A percentile compares a stretch with the other conserved stretches of the same genome.
Evolutionary conservation across 2,113 vertebrate species (phyloP).

Genomic region (Andinoacara biseriatus): DNA sequence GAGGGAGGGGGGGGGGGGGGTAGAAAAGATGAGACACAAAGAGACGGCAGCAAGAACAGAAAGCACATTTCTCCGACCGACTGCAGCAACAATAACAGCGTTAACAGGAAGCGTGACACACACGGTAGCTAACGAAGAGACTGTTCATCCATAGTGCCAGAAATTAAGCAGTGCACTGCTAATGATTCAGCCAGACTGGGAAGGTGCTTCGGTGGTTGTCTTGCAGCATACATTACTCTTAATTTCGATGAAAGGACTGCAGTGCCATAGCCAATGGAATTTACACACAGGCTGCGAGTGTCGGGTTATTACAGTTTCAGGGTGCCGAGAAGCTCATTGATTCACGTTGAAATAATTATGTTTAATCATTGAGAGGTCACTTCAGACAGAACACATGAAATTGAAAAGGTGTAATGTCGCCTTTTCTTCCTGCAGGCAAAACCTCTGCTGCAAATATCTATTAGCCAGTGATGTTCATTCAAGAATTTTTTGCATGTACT

Average conservation of each 20-base stretch:
- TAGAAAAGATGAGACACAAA: slow-evolving; percentile 8
- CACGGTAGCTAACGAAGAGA: slow-evolving; percentile 42
- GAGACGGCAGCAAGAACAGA: slow-evolving; percentile 38
- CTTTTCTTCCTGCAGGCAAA: slow-evolving; percentile 37
- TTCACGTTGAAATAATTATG: slow-evolving; percentile 60
- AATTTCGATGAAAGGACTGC: slow-evolving; percentile 55
- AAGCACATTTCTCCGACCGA: slow-evolving; percentile 66
- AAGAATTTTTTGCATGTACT: slow-evolving; percentile 63
- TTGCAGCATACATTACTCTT: slow-evolving; percentile 57
- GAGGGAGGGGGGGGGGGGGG: not conserved
- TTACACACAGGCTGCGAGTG: slow-evolving; percentile 42
- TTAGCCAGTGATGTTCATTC: slow-evolving; percentile 51
- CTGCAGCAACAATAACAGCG: slow-evolving; percentile 46
- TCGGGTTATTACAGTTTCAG: slow-evolving; percentile 53
- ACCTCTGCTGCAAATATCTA: slow-evolving; percentile 45
- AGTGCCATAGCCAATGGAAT: slow-evolving; percentile 53
- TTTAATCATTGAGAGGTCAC: slow-evolving; percentile 51
- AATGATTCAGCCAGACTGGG: slow-evolving; percentile 35
- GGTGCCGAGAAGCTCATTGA: slow-evolving; percentile 59
- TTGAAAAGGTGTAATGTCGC: slow-evolving; percentile 35
- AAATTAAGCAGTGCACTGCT: slow-evolving; percentile 40
- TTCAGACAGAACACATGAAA: slow-evolving; percentile 52
- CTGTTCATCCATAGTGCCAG: slow-evolving; percentile 54
- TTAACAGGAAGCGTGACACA: slow-evolving; percentile 42
- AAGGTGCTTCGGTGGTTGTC: slow-evolving; percentile 50